Conservation (phyloP, 2,113 vertebrate genomes). For the Vulpes ferrilata region DNA sequence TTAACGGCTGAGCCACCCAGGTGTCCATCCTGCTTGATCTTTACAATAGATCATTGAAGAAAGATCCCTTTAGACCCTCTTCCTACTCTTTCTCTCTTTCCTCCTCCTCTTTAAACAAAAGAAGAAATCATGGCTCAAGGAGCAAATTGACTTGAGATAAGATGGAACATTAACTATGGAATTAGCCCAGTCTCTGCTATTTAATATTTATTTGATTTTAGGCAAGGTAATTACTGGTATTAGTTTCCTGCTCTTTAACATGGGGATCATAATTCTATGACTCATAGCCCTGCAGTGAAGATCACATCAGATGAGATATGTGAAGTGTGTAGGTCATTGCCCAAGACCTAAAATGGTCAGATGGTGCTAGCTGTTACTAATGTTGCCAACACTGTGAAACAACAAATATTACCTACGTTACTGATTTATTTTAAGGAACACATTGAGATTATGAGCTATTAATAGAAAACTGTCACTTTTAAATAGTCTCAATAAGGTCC, state of each 20-base stretch:
- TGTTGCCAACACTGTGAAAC: not conserved
- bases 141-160: not conserved
- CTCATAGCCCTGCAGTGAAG: not conserved
- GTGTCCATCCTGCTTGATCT: not conserved
- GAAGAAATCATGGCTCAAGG: not conserved
- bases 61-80: not conserved
- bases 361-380: not conserved
- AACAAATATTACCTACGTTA: not conserved
- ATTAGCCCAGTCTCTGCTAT: not conserved
- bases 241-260: slow-evolving; percentile 37
- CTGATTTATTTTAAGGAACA: not conserved
- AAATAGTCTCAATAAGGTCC: not conserved
- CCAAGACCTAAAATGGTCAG: slow-evolving; percentile 6
- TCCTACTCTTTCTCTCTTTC: not conserved
- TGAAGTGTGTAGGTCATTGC: not conserved
- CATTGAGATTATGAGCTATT: not conserved
- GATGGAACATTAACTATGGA: not conserved
- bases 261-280: not conserved
- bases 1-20: no score
- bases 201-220: not conserved
- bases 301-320: not conserved
- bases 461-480: not conserved
- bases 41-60: not conserved
- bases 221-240: slow-evolving; percentile 17
- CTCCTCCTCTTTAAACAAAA: not conserved